Evolutionary conservation across 2,797 vertebrate genomes (phyloP), one percentile per base, ranked within the genome.

Genomic region (Thaleichthys pacificus): DNA sequence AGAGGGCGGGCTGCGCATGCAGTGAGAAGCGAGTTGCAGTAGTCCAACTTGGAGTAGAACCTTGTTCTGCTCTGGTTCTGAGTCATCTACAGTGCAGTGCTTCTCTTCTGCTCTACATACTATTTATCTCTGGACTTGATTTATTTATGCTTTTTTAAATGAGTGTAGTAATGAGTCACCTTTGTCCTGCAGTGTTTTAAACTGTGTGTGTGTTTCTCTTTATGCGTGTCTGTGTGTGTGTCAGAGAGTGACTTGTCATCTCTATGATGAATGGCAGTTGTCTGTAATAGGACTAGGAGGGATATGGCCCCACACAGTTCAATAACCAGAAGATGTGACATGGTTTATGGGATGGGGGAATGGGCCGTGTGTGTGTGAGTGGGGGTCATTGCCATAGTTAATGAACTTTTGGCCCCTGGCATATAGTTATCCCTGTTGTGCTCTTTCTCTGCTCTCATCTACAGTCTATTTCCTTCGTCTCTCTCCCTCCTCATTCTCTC

Each of bases 391-490:
- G 19, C 30, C 72, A 80, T 68, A 80, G 67, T 81, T 89, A 86
- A 88, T 88, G 84, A 82, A 74, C 21, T 12, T 65, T 65, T 56
- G 8, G 4, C 69, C 74, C 63, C 73, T 72, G 73, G 74, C 77
- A 63, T 42, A 56, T 42, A 32, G 61, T 51, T 71, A 75, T 22
- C 80, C 64, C 57, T 68, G 21, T 73, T 74, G 38, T 72, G 71
- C 58, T 74, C 35, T 76, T 30, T 32, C 15, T 19, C 30, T 60
- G 24, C n/a, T 60, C 3, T 21, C 5, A 60, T 9, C 57, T n/a
- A 58, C 19, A 73, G 70, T 76, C 42, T 47, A 47, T 47, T 47
- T 47, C 42, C 56, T 65, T 19, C 22, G 7, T 65, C 35, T 65
- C 19, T 5, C 19, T 8, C 15, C 0, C n/a, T 30, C 26, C 2